phyloP scores from a whole-genome alignment of 2,888 invertebrate genomes.

The Amphiduros pacificus region DNA sequence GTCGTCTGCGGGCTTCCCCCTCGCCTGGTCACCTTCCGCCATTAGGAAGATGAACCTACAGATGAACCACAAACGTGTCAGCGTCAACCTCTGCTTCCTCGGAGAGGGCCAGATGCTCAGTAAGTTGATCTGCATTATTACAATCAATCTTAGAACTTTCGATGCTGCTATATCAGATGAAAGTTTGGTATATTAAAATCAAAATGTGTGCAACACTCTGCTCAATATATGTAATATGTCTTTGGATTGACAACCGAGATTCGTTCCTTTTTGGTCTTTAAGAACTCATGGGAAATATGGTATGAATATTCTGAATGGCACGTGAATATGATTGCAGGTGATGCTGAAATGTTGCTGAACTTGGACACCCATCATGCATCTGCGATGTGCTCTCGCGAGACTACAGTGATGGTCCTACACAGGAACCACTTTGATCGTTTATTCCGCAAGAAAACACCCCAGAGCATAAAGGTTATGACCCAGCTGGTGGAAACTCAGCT shows the following conservation, averaged over 20 bases:
- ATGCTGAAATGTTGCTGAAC: slow-evolving; percentile 24
- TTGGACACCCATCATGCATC: slow-evolving; percentile 24
- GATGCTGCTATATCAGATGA: no score
- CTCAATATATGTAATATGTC: no score
- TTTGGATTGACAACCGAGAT: no score
- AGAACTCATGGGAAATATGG: no score
- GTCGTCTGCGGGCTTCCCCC: slow-evolving; percentile 6
- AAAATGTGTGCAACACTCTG: no score
- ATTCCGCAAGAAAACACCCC: slow-evolving; percentile 16
- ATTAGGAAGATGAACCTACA: slow-evolving; percentile 28
- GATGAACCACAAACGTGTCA: slow-evolving; percentile 21
- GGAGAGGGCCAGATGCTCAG: slow-evolving; percentile 27
- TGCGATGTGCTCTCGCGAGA: slow-evolving; percentile 27
- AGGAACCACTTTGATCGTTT: slow-evolving; percentile 27
- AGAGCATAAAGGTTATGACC: slow-evolving; percentile 12
- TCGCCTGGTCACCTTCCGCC: slow-evolving; percentile 30
- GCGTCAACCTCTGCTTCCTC: slow-evolving; percentile 27
- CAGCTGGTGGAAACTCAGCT: slow-evolving; percentile 23
- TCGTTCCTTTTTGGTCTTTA: no score
- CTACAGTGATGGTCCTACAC: slow-evolving; percentile 23
- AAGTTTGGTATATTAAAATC: no score
- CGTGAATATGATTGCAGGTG: slow-evolving; percentile 19
- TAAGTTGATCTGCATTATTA: no score
- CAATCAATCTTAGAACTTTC: no score
- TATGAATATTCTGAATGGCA: not conserved